Percentiles rank a stretch among this genome's conserved stretches.
These are phyloP conservation scores for Agriopis marginaria DNA, from an alignment of 2,888 invertebrate species.

Conservation along the genomic window DNA sequence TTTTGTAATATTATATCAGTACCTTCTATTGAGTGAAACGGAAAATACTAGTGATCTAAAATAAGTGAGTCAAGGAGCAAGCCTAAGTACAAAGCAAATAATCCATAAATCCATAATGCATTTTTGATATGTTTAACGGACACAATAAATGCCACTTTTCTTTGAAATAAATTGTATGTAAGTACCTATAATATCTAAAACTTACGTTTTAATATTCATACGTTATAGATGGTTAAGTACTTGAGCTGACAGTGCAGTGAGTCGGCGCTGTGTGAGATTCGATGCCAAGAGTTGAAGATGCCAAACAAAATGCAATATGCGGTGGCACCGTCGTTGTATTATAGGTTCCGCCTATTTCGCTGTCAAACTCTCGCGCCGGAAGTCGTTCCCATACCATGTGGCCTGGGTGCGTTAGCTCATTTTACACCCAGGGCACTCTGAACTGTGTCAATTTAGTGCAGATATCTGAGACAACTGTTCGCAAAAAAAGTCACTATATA, in stretches of 20 bases:
- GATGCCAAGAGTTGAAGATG: constrained; percentile 83
- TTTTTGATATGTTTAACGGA: neutral
- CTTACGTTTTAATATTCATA: constrained; percentile 75
- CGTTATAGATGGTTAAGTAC: constrained; percentile 71
- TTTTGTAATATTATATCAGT: too few species aligned
- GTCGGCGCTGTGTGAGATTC: constrained; percentile 63
- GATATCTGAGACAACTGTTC: neutral
- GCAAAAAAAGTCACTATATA: neutral
- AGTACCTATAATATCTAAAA: neutral
- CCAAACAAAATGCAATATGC: constrained; percentile 84
- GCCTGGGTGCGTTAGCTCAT: constrained; percentile 26
- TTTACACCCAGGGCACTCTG: neutral
- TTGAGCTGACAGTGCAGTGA: constrained; percentile 77
- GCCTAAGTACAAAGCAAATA: neutral
- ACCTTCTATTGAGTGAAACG: neutral
- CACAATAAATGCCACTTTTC: constrained; percentile 45
- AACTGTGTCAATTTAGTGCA: constrained; percentile 1
- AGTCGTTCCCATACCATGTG: constrained; percentile 66
- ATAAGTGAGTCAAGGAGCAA: neutral
- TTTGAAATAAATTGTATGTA: constrained; percentile 49
- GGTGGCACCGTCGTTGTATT: constrained; percentile 62
- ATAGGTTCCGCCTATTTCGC: constrained; percentile 72
- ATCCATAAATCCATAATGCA: neutral
- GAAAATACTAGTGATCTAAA: neutral
- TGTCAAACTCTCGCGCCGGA: constrained; percentile 72